These are phyloP conservation scores for Nanger granti DNA, from an alignment of 2,113 vertebrate species.

Conservation along the genomic window DNA sequence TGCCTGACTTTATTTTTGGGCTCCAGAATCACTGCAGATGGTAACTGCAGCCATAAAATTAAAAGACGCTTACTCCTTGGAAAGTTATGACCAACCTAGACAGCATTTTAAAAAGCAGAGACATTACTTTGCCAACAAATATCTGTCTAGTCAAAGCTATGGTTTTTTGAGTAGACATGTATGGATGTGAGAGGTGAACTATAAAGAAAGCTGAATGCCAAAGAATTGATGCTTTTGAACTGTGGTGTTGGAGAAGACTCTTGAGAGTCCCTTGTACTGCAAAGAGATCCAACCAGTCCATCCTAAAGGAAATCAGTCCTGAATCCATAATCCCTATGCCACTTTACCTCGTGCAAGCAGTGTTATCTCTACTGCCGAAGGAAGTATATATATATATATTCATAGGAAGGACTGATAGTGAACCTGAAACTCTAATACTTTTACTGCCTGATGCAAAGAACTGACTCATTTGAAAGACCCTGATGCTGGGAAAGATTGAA, in stretches of 20 bases:
- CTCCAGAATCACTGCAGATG: neutral
- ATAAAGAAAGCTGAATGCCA: neutral
- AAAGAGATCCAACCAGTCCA: neutral
- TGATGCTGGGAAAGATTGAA: neutral
- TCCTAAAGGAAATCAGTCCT: neutral
- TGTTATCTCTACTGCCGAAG: slow-evolving; percentile 97
- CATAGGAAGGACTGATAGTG: neutral
- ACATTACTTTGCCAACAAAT: neutral
- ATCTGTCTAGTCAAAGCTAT: neutral
- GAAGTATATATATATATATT: slow-evolving; percentile 74
- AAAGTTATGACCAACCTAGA: neutral
- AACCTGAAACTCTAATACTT: neutral
- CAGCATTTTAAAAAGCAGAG: neutral
- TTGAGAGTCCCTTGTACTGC: neutral
- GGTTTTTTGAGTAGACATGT: neutral
- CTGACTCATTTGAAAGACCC: neutral
- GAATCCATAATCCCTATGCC: slow-evolving; percentile 77
- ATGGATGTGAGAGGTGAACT: neutral
- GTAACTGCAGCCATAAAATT: neutral
- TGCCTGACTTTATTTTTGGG: neutral
- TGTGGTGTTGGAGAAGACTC: neutral
- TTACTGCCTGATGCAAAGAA: neutral
- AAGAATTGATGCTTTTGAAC: neutral
- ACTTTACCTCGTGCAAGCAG: slow-evolving; percentile 95
- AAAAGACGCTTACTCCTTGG: neutral